These are phyloP conservation scores for Heliconius erato DNA, from an alignment of 2,888 invertebrate genomes.

Conservation along the genomic window DNA sequence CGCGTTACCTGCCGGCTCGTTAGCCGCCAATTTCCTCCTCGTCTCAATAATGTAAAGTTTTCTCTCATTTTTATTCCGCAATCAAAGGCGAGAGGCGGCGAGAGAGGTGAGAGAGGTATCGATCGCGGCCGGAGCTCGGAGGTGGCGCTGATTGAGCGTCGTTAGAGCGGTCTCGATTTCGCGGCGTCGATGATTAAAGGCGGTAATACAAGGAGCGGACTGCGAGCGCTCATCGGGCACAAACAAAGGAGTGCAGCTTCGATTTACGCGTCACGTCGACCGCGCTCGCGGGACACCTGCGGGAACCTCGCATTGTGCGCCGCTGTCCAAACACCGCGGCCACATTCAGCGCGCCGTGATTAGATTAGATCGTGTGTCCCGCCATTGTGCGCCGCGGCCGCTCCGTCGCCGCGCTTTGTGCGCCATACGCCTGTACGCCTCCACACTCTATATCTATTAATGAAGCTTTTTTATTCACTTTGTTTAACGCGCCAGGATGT, in stretches of 20 bases:
- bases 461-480: neutral
- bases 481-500: neutral
- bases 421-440: neutral
- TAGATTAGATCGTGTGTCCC: slow-evolving; percentile 57
- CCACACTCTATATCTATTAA: slow-evolving; percentile 16
- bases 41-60: slow-evolving; percentile 50
- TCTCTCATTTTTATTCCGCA: slow-evolving; percentile 66
- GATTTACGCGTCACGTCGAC: slow-evolving; percentile 64
- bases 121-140: slow-evolving; percentile 66
- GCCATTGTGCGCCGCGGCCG: slow-evolving; percentile 27
- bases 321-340: slow-evolving; percentile 34
- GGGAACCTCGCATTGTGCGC: slow-evolving; percentile 48
- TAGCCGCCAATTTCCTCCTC: slow-evolving; percentile 51
- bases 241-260: slow-evolving; percentile 77
- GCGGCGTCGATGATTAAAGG: slow-evolving; percentile 76
- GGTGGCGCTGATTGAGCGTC: slow-evolving; percentile 68
- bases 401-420: slow-evolving; percentile 26
- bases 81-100: slow-evolving; percentile 64
- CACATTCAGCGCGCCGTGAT: slow-evolving; percentile 48
- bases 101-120: slow-evolving; percentile 60
- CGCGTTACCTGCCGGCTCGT: slow-evolving; percentile 46
- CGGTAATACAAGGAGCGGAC: slow-evolving; percentile 78
- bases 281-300: slow-evolving; percentile 62
- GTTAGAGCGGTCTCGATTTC: slow-evolving; percentile 56
- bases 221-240: slow-evolving; percentile 68